Conservation (phyloP, 2,888 invertebrate species). For the Euplexia lucipara region DNA sequence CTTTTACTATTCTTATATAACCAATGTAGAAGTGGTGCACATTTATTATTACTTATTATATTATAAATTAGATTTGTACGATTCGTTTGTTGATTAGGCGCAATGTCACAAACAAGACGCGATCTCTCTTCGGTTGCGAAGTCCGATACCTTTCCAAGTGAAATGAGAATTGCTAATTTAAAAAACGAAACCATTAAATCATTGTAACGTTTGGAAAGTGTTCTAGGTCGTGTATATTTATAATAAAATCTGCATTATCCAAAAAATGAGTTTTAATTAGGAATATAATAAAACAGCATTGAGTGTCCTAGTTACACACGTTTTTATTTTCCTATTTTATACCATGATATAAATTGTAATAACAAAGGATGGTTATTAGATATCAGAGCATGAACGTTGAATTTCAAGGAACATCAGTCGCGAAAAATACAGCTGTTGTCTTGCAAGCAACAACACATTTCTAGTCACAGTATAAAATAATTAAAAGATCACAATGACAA, state of each 20-base stretch:
- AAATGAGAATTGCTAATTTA: constrained; percentile 55
- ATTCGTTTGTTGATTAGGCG: constrained; percentile 60
- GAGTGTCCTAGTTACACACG: constrained; percentile 89
- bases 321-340: constrained; percentile 88
- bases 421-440: constrained; percentile 81
- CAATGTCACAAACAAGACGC: constrained; percentile 43
- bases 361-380: constrained; percentile 88
- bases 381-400: constrained; percentile 79
- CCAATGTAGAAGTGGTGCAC: constrained; percentile 77
- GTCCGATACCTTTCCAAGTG: constrained; percentile 22
- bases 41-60: constrained; percentile 54
- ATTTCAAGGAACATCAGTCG: constrained; percentile 88
- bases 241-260: constrained; percentile 81
- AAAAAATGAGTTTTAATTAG: constrained; percentile 68
- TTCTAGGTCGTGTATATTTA: constrained; percentile 80
- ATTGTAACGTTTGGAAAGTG: constrained; percentile 73
- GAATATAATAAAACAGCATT: constrained; percentile 82
- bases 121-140: constrained; percentile 43
- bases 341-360: constrained; percentile 89
- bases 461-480: constrained; percentile 81
- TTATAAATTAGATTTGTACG: constrained; percentile 49
- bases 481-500: constrained; percentile 79
- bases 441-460: constrained; percentile 85
- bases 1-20: constrained; percentile 67
- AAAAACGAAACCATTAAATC: constrained; percentile 59